A percentile compares a stretch with the other conserved stretches of the same genome.
Evolutionary conservation across 2,113 vertebrate genomes (phyloP).

Genomic region (Bostrychus sinensis): DNA sequence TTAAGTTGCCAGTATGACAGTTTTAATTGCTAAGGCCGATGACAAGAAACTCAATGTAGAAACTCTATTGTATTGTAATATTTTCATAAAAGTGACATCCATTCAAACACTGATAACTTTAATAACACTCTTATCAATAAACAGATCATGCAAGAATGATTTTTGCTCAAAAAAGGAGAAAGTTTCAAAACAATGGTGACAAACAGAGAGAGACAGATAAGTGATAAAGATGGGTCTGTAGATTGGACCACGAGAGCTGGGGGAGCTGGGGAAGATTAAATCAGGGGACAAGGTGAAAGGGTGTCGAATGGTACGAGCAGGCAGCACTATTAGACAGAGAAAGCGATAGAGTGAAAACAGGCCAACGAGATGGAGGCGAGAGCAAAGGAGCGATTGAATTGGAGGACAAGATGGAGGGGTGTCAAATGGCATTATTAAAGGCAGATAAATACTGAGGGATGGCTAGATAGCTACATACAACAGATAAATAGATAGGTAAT

Average conservation of each 20-base stretch:
- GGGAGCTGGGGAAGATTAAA: constrained; percentile 46
- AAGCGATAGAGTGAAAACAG: constrained; percentile 30
- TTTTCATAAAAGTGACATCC: neutral
- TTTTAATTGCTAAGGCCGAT: too few species aligned
- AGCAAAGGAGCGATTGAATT: constrained; percentile 38
- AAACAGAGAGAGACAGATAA: constrained; percentile 2
- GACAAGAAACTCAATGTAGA: too few species aligned
- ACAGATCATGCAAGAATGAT: constrained; percentile 11
- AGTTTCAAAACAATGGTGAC: neutral
- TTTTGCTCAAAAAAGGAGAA: neutral
- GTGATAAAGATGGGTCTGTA: constrained; percentile 11
- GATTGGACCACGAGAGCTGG: constrained; percentile 1
- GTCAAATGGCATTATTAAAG: constrained; percentile 29
- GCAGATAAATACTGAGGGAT: constrained; percentile 43
- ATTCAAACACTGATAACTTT: neutral
- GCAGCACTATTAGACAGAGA: constrained; percentile 43
- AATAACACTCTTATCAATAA: constrained; percentile 10
- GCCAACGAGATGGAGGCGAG: constrained; percentile 15
- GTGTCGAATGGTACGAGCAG: constrained; percentile 47
- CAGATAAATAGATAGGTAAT: constrained; percentile 36
- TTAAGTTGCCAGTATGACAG: too few species aligned
- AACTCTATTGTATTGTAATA: neutral
- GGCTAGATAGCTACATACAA: constrained; percentile 19
- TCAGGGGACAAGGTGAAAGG: constrained; percentile 56
- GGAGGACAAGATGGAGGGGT: constrained; percentile 43